Evolutionary conservation across 2,888 invertebrate genomes (phyloP).

Genomic region (Stegana nigrithorax): DNA sequence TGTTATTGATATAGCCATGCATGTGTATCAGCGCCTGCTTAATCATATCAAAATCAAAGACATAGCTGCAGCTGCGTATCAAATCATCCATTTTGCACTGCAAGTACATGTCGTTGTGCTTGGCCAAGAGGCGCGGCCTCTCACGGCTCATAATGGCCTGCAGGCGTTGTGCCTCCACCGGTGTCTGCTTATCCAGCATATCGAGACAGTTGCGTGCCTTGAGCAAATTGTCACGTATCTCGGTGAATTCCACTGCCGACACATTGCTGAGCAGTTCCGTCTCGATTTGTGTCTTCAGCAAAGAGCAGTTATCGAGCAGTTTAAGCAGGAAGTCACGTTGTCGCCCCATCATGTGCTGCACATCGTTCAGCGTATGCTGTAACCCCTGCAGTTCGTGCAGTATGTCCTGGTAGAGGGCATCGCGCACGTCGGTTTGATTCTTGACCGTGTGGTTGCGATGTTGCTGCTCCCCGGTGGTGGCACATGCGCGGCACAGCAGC

Average conservation of each 20-base stretch:
- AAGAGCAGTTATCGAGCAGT: constrained; percentile 80
- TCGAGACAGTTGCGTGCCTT: constrained; percentile 73
- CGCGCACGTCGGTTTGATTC: constrained; percentile 76
- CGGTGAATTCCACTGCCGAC: constrained; percentile 75
- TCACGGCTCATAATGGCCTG: constrained; percentile 74
- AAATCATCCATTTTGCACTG: constrained; percentile 80
- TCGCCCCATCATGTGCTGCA: constrained; percentile 77
- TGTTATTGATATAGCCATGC: constrained; percentile 63
- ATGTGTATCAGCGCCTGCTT: constrained; percentile 76
- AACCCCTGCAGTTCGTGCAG: constrained; percentile 76
- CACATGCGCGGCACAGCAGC: constrained; percentile 77
- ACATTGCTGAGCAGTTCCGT: constrained; percentile 78
- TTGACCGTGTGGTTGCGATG: constrained; percentile 78
- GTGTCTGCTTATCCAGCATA: constrained; percentile 71
- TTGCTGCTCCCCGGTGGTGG: constrained; percentile 74
- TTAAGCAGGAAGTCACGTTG: constrained; percentile 80
- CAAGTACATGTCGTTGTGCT: constrained; percentile 79
- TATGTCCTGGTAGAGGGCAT: constrained; percentile 75
- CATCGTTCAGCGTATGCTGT: constrained; percentile 77
- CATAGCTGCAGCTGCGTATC: constrained; percentile 75
- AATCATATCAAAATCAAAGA: constrained; percentile 77
- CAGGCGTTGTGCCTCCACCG: constrained; percentile 74
- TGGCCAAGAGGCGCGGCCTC: constrained; percentile 76
- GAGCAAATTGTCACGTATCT: constrained; percentile 74
- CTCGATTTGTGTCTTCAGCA: constrained; percentile 80